These are phyloP conservation scores for Tiliacea citrago DNA, from an alignment of 2,888 invertebrate genomes.

Conservation along the genomic window DNA sequence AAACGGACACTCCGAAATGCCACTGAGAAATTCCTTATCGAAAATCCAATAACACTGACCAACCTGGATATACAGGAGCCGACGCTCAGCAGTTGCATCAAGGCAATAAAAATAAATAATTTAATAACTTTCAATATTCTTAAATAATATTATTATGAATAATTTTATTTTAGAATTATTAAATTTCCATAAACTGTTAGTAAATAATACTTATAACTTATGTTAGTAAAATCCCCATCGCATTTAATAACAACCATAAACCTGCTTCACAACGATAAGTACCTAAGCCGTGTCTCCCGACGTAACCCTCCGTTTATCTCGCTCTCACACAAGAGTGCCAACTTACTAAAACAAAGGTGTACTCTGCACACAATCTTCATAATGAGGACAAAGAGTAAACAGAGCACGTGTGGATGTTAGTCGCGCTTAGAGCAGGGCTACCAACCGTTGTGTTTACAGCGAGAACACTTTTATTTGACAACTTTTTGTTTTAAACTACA, in stretches of 20 bases:
- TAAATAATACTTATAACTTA: too few species aligned
- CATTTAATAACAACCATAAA: constrained; percentile 4
- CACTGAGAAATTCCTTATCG: too few species aligned
- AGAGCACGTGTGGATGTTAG: constrained; percentile 30
- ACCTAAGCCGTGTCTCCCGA: not conserved
- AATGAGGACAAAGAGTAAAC: constrained; percentile 40
- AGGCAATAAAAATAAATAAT: too few species aligned
- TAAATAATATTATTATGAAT: too few species aligned
- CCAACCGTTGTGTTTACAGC: not conserved
- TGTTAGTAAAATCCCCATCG: too few species aligned
- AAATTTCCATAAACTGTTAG: too few species aligned
- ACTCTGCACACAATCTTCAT: constrained; percentile 44
- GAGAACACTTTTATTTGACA: constrained; percentile 3
- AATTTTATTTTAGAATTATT: too few species aligned
- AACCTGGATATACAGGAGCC: too few species aligned
- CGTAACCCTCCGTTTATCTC: constrained; percentile 30
- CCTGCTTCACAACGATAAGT: constrained; percentile 12
- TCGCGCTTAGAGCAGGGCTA: constrained; percentile 16
- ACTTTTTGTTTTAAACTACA: not conserved
- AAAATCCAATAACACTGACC: too few species aligned
- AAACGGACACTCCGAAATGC: too few species aligned
- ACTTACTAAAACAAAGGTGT: constrained; percentile 49
- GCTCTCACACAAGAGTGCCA: constrained; percentile 28
- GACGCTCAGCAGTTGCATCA: too few species aligned
- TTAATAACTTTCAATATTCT: too few species aligned